Percentiles rank a stretch among this genome's conserved stretches.
phyloP scores from a whole-genome alignment of 1,140 invertebrate genomes.

The Drosophila cardini region DNA sequence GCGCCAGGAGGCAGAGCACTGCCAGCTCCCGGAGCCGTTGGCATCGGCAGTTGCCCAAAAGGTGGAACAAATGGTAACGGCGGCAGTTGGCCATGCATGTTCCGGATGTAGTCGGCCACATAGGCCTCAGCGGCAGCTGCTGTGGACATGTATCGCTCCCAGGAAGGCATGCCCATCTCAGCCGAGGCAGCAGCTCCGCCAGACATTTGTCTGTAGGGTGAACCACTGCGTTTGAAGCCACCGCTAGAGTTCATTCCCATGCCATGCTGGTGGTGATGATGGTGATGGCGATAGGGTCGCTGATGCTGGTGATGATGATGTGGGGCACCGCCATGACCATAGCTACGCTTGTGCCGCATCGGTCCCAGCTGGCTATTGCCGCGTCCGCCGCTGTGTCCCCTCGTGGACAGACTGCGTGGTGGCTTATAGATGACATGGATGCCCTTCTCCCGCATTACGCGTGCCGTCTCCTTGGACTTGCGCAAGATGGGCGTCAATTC shows the following conservation, averaged over 20 bases:
- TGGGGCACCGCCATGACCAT: slow-evolving; percentile 76
- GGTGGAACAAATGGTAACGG: slow-evolving; percentile 90
- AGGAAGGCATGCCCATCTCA: slow-evolving; percentile 85
- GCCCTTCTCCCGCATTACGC: slow-evolving; percentile 86
- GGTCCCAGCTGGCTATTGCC: slow-evolving; percentile 83
- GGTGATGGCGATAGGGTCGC: slow-evolving; percentile 76
- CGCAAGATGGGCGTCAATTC: slow-evolving; percentile 95
- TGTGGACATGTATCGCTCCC: slow-evolving; percentile 84
- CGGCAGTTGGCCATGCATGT: slow-evolving; percentile 92
- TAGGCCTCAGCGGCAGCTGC: slow-evolving; percentile 91
- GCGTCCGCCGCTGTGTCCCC: slow-evolving; percentile 85
- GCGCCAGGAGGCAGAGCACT: slow-evolving; percentile 88
- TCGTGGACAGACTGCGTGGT: slow-evolving; percentile 85
- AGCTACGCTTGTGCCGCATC: slow-evolving; percentile 69
- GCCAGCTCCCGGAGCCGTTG: slow-evolving; percentile 85
- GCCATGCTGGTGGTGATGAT: slow-evolving; percentile 58
- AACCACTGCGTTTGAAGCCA: slow-evolving; percentile 87
- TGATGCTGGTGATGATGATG: slow-evolving; percentile 72
- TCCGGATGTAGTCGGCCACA: slow-evolving; percentile 91
- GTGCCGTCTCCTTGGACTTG: slow-evolving; percentile 94
- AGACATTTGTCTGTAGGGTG: slow-evolving; percentile 85
- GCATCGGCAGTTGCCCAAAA: slow-evolving; percentile 86
- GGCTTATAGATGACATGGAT: slow-evolving; percentile 85
- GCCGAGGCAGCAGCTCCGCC: slow-evolving; percentile 84
- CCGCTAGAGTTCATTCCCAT: slow-evolving; percentile 37